A percentile compares a stretch with the other conserved stretches of the same genome.
Conservation (phyloP, 2,113 vertebrate species). For the Hippocampus guttulatus region DNA sequence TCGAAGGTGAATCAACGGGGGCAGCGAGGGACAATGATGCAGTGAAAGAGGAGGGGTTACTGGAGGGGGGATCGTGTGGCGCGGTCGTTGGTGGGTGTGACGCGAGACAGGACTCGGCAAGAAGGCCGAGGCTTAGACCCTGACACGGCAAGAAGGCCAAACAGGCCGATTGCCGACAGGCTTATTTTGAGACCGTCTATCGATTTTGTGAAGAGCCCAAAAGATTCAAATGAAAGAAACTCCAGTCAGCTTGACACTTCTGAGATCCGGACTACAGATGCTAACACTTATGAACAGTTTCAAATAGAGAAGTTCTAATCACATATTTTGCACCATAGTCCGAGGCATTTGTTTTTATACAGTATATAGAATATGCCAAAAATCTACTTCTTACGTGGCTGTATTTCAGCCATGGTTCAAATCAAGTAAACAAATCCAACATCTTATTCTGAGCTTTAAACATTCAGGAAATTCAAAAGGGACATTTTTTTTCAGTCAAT, state of each 20-base stretch:
- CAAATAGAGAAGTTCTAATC: too few relatives aligned
- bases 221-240: not conserved
- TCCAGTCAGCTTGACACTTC: not conserved
- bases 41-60: slow-evolving; percentile 39
- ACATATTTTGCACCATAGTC: too few relatives aligned
- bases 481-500: too few relatives aligned
- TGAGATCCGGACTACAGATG: too few relatives aligned
- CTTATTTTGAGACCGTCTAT: not conserved
- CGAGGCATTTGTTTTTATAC: too few relatives aligned
- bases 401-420: too few relatives aligned
- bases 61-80: slow-evolving; percentile 29
- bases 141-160: not conserved
- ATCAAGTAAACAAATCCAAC: too few relatives aligned
- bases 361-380: too few relatives aligned
- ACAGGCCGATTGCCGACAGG: not conserved
- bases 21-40: slow-evolving; percentile 47
- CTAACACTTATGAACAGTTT: too few relatives aligned
- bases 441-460: too few relatives aligned
- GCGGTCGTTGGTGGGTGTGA: slow-evolving; percentile 32
- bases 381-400: too few relatives aligned
- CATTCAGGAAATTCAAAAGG: too few relatives aligned
- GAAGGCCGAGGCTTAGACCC: slow-evolving; percentile 15
- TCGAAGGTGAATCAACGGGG: slow-evolving; percentile 62
- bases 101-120: slow-evolving; percentile 27
- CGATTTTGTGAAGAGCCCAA: not conserved